These are phyloP conservation scores for Drosophila incognita DNA, from an alignment of 2,888 invertebrate genomes.

Conservation along the genomic window DNA sequence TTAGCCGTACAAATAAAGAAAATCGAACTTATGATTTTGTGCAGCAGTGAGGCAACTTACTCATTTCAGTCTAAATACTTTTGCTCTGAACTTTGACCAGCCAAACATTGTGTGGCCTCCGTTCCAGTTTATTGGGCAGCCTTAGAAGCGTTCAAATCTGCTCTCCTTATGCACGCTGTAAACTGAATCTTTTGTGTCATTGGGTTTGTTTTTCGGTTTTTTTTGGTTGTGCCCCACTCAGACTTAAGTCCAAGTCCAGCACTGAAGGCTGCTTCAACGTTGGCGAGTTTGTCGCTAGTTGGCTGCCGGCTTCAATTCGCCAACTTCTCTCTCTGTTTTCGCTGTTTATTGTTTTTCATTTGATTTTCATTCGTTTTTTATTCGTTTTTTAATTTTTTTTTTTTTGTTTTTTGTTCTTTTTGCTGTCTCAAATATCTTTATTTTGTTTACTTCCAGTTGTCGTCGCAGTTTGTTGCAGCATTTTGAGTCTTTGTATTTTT, in stretches of 20 bases:
- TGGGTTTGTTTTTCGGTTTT: slow-evolving; percentile 49
- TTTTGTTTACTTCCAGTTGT: slow-evolving; percentile 46
- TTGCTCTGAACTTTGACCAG: slow-evolving; percentile 9
- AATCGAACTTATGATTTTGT: not conserved
- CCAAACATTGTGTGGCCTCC: slow-evolving; percentile 29
- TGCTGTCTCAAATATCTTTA: slow-evolving; percentile 56
- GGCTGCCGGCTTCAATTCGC: slow-evolving; percentile 54
- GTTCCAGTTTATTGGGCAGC: slow-evolving; percentile 46
- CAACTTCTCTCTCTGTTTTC: slow-evolving; percentile 32
- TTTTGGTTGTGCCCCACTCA: slow-evolving; percentile 1
- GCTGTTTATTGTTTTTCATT: slow-evolving; percentile 23
- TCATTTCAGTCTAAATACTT: not conserved
- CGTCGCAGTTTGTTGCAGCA: slow-evolving; percentile 35
- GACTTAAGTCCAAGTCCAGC: slow-evolving; percentile 31
- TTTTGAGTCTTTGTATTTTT: slow-evolving; percentile 33
- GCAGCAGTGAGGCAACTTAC: not conserved
- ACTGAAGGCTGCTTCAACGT: slow-evolving; percentile 24
- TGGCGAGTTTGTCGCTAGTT: slow-evolving; percentile 8
- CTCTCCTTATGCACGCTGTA: slow-evolving; percentile 42
- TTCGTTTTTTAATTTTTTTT: not conserved
- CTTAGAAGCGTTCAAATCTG: slow-evolving; percentile 69
- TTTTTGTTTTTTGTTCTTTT: slow-evolving; percentile 15
- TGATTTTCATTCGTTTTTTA: not conserved
- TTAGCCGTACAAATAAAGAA: not conserved
- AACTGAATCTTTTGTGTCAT: slow-evolving; percentile 79